Evolutionary conservation across 2,113 vertebrate genomes (phyloP).

Genomic region (Onychostruthus taczanowskii): DNA sequence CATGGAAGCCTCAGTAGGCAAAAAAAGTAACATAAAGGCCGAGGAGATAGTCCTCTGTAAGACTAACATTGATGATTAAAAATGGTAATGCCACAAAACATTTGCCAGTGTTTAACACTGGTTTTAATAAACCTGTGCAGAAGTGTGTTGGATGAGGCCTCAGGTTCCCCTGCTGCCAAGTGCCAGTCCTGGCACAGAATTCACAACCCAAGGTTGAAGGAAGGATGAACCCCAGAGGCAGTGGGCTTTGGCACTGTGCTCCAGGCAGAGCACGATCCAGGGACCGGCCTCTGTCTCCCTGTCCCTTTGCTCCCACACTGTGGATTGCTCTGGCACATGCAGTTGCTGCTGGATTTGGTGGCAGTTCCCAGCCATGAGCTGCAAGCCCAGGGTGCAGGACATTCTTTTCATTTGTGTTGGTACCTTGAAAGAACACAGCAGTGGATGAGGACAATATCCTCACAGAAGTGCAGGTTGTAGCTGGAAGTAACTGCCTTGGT

Average conservation of each 20-base stretch:
- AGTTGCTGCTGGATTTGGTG: background rate
- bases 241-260: rapidly evolving
- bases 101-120: background rate
- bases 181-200: background rate
- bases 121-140: background rate
- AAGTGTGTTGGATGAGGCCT: background rate
- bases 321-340: rapidly evolving
- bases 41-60: background rate
- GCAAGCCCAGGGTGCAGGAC: background rate
- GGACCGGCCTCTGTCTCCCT: background rate
- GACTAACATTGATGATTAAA: background rate
- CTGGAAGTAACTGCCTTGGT: background rate
- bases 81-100: background rate
- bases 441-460: background rate
- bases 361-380: background rate
- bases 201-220: background rate
- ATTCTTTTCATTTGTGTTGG: background rate
- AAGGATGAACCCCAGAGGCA: background rate
- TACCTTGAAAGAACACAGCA: rapidly evolving
- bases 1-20: background rate
- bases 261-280: rapidly evolving
- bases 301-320: rapidly evolving
- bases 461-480: background rate
- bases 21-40: background rate
- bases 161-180: background rate